phyloP scores from a whole-genome alignment of 2,113 vertebrate species.

The Hystrix brachyura region DNA sequence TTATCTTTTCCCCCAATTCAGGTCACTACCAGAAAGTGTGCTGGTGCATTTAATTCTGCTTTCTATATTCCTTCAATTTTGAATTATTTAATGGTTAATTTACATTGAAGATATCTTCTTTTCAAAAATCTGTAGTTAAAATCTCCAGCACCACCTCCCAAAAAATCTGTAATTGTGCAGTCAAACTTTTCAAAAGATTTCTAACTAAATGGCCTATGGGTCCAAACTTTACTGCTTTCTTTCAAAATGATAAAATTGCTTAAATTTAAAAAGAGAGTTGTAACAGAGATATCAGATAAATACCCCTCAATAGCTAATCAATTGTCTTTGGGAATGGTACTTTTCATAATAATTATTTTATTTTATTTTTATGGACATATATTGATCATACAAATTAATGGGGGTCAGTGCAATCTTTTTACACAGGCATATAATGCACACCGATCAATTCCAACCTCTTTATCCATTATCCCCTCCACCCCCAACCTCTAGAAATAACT shows the following conservation, averaged over 20 bases:
- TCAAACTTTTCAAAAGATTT: conserved; percentile 10
- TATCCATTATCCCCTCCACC: not conserved
- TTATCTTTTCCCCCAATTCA: not conserved
- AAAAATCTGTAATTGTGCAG: not conserved
- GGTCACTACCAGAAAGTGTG: not conserved
- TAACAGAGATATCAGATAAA: not conserved
- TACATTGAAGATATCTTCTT: not conserved
- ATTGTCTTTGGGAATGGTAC: not conserved
- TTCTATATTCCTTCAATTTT: not conserved
- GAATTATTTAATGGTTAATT: conserved; percentile 19
- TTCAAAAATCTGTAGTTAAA: not conserved
- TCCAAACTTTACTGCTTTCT: not conserved
- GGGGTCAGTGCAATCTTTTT: not conserved
- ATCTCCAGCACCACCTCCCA: too few species aligned
- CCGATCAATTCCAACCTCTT: not conserved
- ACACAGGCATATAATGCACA: not conserved
- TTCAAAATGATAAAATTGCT: not conserved
- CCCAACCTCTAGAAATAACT: not conserved
- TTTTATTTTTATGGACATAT: not conserved
- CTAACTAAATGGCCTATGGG: not conserved
- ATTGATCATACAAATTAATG: not conserved
- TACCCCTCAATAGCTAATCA: not conserved
- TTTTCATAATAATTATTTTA: not conserved
- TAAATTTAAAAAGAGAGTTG: not conserved
- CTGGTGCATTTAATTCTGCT: not conserved